Base-by-base conservation (phyloP, 2,797 vertebrate species). In the Labroides dimidiatus region DNA sequence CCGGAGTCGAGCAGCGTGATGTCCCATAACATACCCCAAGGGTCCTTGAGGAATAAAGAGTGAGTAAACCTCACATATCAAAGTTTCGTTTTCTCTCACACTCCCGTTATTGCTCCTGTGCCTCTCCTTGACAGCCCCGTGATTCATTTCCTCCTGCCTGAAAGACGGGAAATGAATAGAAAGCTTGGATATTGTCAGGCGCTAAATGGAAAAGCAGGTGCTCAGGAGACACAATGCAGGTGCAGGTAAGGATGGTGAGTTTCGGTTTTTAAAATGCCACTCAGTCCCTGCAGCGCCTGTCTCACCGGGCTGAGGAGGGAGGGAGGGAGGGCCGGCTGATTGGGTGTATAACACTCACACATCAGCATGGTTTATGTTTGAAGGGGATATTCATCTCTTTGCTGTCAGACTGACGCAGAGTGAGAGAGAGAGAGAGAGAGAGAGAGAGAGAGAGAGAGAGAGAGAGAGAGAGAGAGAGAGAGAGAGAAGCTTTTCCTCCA, bases 91-190 rank as follows among this genome's bases (percentile, higher is more conserved):
- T 90, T 87, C 81, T 79, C 83, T 74, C 82, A 66, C 80, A 77
- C 72, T 67, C 81, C 81, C 83, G 86, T 93, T 93, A 94, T 93
- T 93, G 89, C 92, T 91, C 91, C 80, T 88, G 92, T 89, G 90
- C 86, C 89, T 92, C 86, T 88, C 84, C 82, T 82, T 92, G 93
- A 92, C 91, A 90, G 89, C 81, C 64, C 81, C 2, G 83, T 91
- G 91, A 94, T 94, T 94, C 84, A 94, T 94, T 93, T 94, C 93
- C 93, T 91, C 82, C 81, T 12, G 80, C 86, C 82, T 85, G 83
- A 91, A 87, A 87, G 91, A 89, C 76, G 87, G 91, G 90, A 93
- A 93, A 93, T 93, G 92, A 93, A 93, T 92, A 91, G 91, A 89
- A 92, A 91, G 90, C 89, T 84, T 84, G 90, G 90, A 89, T 92